Base-by-base conservation (phyloP, 2,797 vertebrate genomes). In the Eospalax fontanierii region DNA sequence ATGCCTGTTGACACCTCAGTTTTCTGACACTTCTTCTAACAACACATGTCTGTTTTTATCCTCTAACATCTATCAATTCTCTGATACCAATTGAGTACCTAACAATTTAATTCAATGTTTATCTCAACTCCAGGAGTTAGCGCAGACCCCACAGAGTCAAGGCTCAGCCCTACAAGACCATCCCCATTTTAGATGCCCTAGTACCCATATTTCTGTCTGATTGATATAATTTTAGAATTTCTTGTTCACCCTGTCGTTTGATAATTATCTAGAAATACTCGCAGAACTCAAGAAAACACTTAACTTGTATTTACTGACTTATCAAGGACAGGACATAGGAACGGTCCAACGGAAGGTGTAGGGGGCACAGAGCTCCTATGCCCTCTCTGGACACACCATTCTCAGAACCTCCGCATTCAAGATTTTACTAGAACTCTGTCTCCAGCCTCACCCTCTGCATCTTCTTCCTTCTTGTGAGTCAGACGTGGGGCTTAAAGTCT, bases 251-350 rank as follows among this genome's bases (percentile, higher is more conserved):
- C 10, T 73, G 12, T 7, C 50, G 38, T 76, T 87, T 43, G 8
- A 54, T 75, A 70, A 80, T 57, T 75, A 54, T 8, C 57, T 63
- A 46, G 61, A 92, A 54, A 54, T 74, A 76, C 9, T 35, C 68
- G 50, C 6, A 43, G 46, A 90, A 71, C 78, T 84, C 68, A 84
- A 87, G 71, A 80, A 71, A 81, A 65, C 65, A 81, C 30, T 54
- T 38, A 11, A 28, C 43, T 46, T 50, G 10, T 22, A 83, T 63
- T 90, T 70, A 33, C 35, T 50, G 35, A 26, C 84, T 96, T 87
- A 43, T 74, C 59, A 90, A 81, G 68, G 38, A 2, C 28, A 4
- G n/a, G 88, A 70, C 30, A 57, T 26, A 75, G 80, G 68, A 90
- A 82, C 33, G 70, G 54, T 38, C 30, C 43, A 33, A 11, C 28